These are phyloP conservation scores for Drosophila mercatorum DNA, from an alignment of 2,888 invertebrate genomes.

Conservation along the genomic window DNA sequence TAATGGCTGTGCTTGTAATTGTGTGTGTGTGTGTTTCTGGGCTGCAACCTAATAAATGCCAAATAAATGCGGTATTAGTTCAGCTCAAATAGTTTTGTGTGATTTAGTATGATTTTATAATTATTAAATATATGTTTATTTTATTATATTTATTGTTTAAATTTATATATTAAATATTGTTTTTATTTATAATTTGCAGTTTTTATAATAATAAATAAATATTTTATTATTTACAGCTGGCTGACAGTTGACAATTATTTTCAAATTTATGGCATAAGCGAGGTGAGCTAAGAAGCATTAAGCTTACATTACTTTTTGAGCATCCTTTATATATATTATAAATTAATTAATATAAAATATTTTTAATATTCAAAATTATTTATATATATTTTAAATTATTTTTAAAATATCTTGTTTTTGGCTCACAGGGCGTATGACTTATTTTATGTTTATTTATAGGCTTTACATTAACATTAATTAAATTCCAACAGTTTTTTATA, in stretches of 20 bases:
- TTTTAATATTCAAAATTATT: no score
- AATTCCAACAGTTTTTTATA: constrained; percentile 4
- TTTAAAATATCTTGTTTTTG: no score
- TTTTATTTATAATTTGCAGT: not conserved
- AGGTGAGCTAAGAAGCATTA: no score
- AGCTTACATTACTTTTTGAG: no score
- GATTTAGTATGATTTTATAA: not conserved
- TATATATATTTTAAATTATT: no score
- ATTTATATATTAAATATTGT: not conserved
- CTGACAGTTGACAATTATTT: constrained; percentile 2
- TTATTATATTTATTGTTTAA: not conserved
- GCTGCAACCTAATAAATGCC: constrained; percentile 41
- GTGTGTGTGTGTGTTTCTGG: not conserved
- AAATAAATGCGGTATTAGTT: constrained; percentile 34
- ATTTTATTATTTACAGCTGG: not conserved
- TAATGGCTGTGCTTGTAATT: constrained; percentile 54
- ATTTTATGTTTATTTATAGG: constrained; percentile 2
- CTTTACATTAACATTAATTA: constrained; percentile 8
- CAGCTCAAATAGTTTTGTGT: constrained; percentile 20
- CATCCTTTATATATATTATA: no score
- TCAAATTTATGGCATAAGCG: not conserved
- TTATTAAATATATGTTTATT: not conserved
- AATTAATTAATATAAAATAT: no score
- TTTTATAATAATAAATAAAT: not conserved
- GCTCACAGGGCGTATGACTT: constrained; percentile 5